A percentile compares a stretch with the other conserved stretches of the same genome.
These are phyloP conservation scores for Mus musculus DNA, from an alignment of 2,113 vertebrate genomes.

Conservation along the genomic window DNA sequence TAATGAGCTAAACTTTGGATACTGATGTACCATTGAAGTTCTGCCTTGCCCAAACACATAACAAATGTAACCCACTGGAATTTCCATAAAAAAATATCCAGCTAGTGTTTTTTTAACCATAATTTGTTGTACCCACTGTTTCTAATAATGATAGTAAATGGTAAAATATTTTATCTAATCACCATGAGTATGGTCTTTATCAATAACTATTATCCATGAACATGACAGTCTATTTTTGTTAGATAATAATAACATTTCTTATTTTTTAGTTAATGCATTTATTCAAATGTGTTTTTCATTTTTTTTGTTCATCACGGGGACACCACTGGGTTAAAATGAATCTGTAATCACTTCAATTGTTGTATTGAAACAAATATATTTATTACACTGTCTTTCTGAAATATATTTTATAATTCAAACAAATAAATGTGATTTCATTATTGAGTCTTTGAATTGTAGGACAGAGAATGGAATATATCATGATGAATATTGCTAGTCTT, in stretches of 20 bases:
- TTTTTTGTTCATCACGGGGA: slow-evolving; percentile 25
- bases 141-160: not conserved
- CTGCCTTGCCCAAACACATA: slow-evolving; percentile 18
- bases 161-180: not conserved
- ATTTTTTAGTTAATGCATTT: not conserved
- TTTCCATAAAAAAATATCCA: not conserved
- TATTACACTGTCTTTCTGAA: not conserved
- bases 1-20: slow-evolving; percentile 39
- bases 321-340: not conserved
- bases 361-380: not conserved
- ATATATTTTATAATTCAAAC: not conserved
- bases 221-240: not conserved
- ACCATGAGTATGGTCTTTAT: not conserved
- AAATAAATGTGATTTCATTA: not conserved
- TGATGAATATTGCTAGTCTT: not conserved
- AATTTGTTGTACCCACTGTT: not conserved
- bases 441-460: not conserved
- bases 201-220: not conserved
- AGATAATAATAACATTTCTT: not conserved
- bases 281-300: not conserved
- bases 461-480: not conserved
- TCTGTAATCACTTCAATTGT: not conserved
- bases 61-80: not conserved
- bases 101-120: not conserved
- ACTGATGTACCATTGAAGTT: not conserved